Evolutionary conservation across 2,797 vertebrate genomes (phyloP), one percentile per base, ranked within the genome.

Genomic region (Oceanodroma leucorhoa): DNA sequence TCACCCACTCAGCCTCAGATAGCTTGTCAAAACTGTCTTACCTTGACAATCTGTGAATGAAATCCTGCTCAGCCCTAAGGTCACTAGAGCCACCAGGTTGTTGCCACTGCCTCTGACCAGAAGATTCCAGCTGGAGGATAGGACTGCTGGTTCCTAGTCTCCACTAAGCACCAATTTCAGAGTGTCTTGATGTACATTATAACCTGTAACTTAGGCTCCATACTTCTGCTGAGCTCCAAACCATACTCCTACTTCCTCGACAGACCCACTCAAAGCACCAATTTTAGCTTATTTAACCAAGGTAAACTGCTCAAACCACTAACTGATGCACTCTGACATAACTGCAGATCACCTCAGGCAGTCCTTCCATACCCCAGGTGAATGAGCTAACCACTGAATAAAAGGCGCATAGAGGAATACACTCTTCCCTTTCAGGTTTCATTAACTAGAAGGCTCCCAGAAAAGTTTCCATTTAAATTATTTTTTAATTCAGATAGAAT

Each of bases 221-320:
- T 18, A 10, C 3, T 50, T 53, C 58, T 43, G 45, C 8, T 69
- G 23, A 57, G 30, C 15, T 36, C 66, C 21, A 71, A 90, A 78
- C 57, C 18, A 18, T 11, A 53, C 10, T 58, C 19, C n/a, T 75
- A 19, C 13, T 57, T 76, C 50, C 40, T 79, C 3, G 5, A 36
- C 4, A 79, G 45, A 65, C 14, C 6, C 30, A 29, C 7, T 40
- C 62, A 65, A 79, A 82, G 23, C 11, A 69, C 17, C 0, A 0
- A 17, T 61, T 92, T 50, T 69, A 84, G 14, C 23, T 72, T 81
- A 67, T 61, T 90, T 87, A 84, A 84, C 34, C 38, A 76, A 72
- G 24, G 24, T 16, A 78, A 86, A 65, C 62, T 46, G 21, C 61
- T 72, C 58, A 84, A 95, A 89, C 55, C 38, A 75, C 36, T 76